Base-by-base conservation (phyloP, 2,888 invertebrate genomes). In the Loripinus fragilis region DNA sequence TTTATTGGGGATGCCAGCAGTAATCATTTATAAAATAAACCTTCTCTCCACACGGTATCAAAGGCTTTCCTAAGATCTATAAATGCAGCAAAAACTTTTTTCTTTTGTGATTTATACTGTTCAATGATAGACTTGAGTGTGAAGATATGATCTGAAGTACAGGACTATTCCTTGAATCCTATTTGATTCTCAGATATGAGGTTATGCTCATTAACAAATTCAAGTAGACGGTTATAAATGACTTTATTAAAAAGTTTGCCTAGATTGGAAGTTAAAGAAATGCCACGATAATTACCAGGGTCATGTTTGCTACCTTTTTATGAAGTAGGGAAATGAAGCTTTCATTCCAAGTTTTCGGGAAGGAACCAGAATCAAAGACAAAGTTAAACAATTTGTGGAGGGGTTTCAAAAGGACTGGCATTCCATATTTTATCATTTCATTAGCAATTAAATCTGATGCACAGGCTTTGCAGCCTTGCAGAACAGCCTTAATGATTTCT, bases 31-130 rank as follows among this genome's bases (percentile, higher is more conserved):
- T 55, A 41, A 41, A 78, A 66, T 38, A 78, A 28, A 0, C 75
- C 79, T 23, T 17, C 23, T 67, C 72, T 66, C 75, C 75, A 79
- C 17, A 79, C 45, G 41, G 79, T 75, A 42, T 79, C 79, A 75
- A 75, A 79, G 15, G 79, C 79, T 71, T 74, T 78, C 20, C 60
- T 28, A 15, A 79, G 42, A 38, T 79, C 79, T 33, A 79, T 75
- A 42, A 79, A n/a, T 15, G 69, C 23, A 38, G 70, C 69, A 73
- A 65, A 78, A 15, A 73, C 66, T 35, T 78, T 70, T 52, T 48
- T 69, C 2, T 41, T 60, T 35, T 73, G 23, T 25, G 23, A 38
- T 55, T 74, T 70, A 20, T 69, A 42, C 20, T 69, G 38, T 2
- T 74, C 71, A 33, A 74, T 74, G n/a, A 74, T 74, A 30, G 72